Conservation (phyloP, 2,113 vertebrate genomes). For the Ploceus nigricollis region DNA sequence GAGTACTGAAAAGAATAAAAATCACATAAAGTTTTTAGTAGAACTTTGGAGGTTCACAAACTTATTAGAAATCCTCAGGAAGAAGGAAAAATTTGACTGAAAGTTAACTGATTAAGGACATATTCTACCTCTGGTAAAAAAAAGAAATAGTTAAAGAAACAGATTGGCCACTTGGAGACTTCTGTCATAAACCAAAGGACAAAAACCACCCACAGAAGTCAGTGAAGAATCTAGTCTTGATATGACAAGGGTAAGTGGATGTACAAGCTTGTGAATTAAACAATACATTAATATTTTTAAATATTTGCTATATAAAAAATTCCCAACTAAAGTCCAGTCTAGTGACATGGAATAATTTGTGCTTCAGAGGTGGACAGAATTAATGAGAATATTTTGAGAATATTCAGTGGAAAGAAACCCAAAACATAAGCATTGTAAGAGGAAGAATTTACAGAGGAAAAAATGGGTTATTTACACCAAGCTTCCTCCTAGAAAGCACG, state of each 20-base stretch:
- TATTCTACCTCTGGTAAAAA: not conserved
- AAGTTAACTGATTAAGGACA: not conserved
- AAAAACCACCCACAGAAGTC: not conserved
- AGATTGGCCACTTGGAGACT: not conserved
- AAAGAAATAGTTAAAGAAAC: not conserved
- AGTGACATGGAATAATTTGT: not conserved
- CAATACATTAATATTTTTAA: not conserved
- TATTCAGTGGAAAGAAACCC: not conserved
- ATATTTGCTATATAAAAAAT: not conserved
- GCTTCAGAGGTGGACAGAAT: not conserved
- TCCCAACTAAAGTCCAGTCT: not conserved
- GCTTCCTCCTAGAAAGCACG: not conserved
- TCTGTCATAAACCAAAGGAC: not conserved
- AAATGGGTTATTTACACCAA: not conserved
- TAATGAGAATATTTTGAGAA: not conserved
- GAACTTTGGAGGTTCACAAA: not conserved
- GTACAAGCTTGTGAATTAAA: not conserved
- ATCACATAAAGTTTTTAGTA: not conserved
- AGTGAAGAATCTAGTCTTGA: not conserved
- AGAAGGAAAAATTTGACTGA: not conserved
- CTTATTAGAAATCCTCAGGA: not conserved
- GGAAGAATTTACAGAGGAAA: not conserved
- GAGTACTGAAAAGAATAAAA: not conserved
- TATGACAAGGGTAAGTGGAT: not conserved
- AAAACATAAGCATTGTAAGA: not conserved